Conservation (phyloP, 2,888 invertebrate species). For the Chaetoderma sp. region DNA sequence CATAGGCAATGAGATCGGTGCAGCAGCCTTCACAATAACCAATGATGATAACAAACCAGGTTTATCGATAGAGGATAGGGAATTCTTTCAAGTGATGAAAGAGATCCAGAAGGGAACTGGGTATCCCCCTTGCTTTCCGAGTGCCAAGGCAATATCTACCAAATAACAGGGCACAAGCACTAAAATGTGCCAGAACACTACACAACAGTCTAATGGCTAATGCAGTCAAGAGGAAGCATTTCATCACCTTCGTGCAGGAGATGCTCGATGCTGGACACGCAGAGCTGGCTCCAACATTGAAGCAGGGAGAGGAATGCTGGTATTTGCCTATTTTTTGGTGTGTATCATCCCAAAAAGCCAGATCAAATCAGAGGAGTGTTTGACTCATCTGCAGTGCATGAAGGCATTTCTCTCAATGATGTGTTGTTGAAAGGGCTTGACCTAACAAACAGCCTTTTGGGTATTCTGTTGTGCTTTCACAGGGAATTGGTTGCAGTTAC, state of each 20-base stretch:
- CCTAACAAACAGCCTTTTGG: slow-evolving; percentile 17
- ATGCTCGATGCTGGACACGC: slow-evolving; percentile 4
- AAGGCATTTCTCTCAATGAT: slow-evolving; percentile 18
- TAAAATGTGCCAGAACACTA: slow-evolving; percentile 4
- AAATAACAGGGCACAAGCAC: slow-evolving; percentile 2
- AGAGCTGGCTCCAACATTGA: slow-evolving; percentile 29
- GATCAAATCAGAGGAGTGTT: no score
- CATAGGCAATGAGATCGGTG: no score
- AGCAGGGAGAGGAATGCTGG: slow-evolving; percentile 31
- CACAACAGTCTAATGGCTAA: slow-evolving; percentile 7
- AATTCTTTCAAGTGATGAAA: no score
- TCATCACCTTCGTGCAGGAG: slow-evolving; percentile 7
- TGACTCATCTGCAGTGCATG: no score
- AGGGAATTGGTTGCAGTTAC: slow-evolving; percentile 10
- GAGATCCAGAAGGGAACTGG: no score
- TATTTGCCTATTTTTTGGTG: slow-evolving; percentile 37
- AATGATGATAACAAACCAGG: no score
- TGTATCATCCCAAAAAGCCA: slow-evolving; percentile 39
- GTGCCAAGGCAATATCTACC: neutral
- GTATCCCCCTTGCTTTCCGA: no score
- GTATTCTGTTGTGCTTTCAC: slow-evolving; percentile 17
- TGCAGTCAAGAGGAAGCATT: slow-evolving; percentile 20
- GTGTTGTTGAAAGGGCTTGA: slow-evolving; percentile 19
- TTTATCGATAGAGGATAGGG: no score
- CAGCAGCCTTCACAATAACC: no score